Evolutionary conservation across 2,113 vertebrate genomes (phyloP), one percentile per base, ranked within the genome.

Genomic region (Trichechus manatus): DNA sequence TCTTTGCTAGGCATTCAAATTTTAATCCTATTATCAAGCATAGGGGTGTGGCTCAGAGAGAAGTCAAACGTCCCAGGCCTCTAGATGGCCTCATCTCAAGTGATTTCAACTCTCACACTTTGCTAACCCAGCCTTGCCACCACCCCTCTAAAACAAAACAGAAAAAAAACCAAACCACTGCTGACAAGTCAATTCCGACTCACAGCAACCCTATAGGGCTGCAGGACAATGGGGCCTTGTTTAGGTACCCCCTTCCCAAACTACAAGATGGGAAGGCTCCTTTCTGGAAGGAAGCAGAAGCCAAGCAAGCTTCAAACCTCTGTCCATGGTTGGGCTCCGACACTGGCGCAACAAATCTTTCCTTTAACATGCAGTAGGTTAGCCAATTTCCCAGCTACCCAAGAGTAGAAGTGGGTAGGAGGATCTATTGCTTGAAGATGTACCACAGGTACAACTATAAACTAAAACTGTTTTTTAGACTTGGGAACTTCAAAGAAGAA

Each of bases 401-500:
- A 36, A 33, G 15, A 94, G 13, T 25, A 86, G 50, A 77, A 78
- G 53, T 87, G 25, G 59, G 70, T 96, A 50, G 33, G 61, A 72
- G 59, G 39, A 20, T 8, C 92, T 96, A 79, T 2, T n/a, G 33
- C 53, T 78, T 96, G 61, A 93, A 91, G 86, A 79, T 6, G 44
- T 33, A 82, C 42, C 44, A 72, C 0, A 39, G 0, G 14, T n/a
- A 1, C 50, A 97, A 72, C 44, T 0, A 53, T 1, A 77, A 82
- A 90, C 7, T 0, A 77, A 86, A 77, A 91, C 13, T 39, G 1
- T 50, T 31, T 83, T 94, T 91, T 61, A 79, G 74, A 47, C n/a
- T 91, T 91, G 86, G 82, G 6, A 74, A 92, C 39, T 42, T 95
- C 70, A 84, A 94, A 87, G 44, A 61, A 4, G 6, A 92, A 39